phyloP scores from a whole-genome alignment of 2,888 invertebrate genomes.

The Stenichneumon culpator region DNA sequence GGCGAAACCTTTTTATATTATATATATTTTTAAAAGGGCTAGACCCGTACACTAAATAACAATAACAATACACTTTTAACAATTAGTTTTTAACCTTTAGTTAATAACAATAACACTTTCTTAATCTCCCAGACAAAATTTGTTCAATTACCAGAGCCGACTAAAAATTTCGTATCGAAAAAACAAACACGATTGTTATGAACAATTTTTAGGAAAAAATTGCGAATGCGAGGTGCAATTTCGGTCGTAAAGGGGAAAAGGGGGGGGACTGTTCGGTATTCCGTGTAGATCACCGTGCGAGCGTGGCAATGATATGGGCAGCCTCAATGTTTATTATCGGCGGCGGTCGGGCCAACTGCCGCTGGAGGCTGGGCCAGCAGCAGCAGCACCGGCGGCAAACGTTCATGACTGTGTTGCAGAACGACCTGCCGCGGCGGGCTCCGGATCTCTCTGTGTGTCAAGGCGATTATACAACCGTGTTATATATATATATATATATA shows the following conservation, averaged over 20 bases:
- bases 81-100: too few species aligned
- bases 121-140: background rate
- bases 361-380: conserved; percentile 68
- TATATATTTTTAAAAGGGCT: too few species aligned
- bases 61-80: too few species aligned
- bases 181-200: too few species aligned
- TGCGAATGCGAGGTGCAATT: background rate
- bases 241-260: background rate
- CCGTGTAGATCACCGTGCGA: conserved; percentile 56
- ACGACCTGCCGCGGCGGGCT: conserved; percentile 58
- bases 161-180: background rate
- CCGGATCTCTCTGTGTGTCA: conserved; percentile 69
- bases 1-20: too few species aligned
- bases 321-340: conserved; percentile 72
- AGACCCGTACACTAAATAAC: too few species aligned
- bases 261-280: conserved; percentile 54
- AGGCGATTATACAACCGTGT: conserved; percentile 71
- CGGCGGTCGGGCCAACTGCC: conserved; percentile 54
- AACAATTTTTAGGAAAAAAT: too few species aligned
- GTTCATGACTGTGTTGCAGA: conserved; percentile 69
- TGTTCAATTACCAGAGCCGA: background rate
- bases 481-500: conserved; percentile 3
- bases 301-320: conserved; percentile 56
- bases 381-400: conserved; percentile 4
- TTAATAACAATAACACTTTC: too few species aligned